Evolutionary conservation across 2,113 vertebrate species (phyloP), one percentile per base, ranked within the genome.

Genomic region (Myiozetetes cayanensis): DNA sequence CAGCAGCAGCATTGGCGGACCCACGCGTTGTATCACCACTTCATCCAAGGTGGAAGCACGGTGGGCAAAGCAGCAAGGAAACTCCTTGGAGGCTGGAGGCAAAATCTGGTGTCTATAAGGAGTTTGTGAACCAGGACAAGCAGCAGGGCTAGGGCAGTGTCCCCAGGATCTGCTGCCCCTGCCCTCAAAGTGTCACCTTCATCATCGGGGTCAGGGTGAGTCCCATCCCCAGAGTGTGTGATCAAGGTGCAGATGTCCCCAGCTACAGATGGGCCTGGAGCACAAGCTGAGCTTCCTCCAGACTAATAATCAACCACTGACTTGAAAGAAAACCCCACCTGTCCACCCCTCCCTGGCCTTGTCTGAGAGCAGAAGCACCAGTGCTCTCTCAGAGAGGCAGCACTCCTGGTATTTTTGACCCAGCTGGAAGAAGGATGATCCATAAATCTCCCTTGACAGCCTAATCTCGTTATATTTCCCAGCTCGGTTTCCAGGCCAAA

Each of bases 381-480:
- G 49, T 52, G 65, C 8, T 12, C 76, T 92, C 56, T 81, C 4
- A 2, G n/a, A 78, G 53, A 81, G 63, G 52, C 76, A 84, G 79
- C 59, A 88, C 58, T 94, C 76, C 74, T 72, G 81, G 44, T 82
- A 61, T 73, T 93, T 96, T 85, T 94, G 93, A 94, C 94, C 96
- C 96, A 95, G 83, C 76, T 96, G 94, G 80, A 93, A 85, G 61
- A 93, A 85, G 88, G 86, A 92, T 79, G 88, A 78, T 58, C 90
- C 31, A 2, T 94, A 96, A 96, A 97, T 97, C 83, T 92, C 88
- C 44, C 76, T 90, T 19, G 41, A 79, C 90, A 94, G 83, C 73
- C 91, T 95, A 97, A 96, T 95, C 92, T 94, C 73, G 65, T 96
- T 94, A 75, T 78, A 87, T 94, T 95, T 94, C 88, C 93, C 80